Percentiles rank a stretch among this genome's conserved stretches.
Conservation (phyloP, 2,797 vertebrate genomes). For the Passerculus sandwichensis region DNA sequence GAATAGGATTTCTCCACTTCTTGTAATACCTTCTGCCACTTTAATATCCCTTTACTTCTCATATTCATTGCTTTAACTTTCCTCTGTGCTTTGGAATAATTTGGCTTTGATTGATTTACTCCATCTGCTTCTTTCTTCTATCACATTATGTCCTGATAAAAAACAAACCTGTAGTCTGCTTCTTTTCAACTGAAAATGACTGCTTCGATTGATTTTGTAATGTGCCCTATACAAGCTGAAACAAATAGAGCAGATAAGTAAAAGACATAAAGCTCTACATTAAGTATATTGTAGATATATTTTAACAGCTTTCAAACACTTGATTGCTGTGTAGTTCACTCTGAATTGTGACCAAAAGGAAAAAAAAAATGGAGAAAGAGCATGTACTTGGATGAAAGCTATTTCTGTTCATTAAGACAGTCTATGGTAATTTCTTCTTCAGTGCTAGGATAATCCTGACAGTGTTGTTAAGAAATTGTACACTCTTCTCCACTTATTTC, state of each 20-base stretch:
- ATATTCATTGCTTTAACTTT: not conserved
- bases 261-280: constrained; percentile 61
- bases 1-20: not conserved
- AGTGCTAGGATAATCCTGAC: constrained; percentile 43
- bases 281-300: constrained; percentile 23
- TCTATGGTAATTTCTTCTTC: constrained; percentile 55
- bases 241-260: constrained; percentile 66
- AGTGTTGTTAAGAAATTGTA: constrained; percentile 54
- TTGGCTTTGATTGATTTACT: constrained; percentile 42
- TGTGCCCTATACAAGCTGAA: constrained; percentile 62
- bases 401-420: constrained; percentile 74
- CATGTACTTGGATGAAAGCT: constrained; percentile 55
- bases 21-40: not conserved
- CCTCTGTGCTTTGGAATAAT: not conserved
- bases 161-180: constrained; percentile 16
- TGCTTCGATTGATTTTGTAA: constrained; percentile 68
- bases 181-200: constrained; percentile 52
- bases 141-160: constrained; percentile 14
- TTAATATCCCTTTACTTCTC: not conserved
- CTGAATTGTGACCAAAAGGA: constrained; percentile 42
- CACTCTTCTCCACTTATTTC: constrained; percentile 70
- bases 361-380: not conserved
- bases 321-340: constrained; percentile 55
- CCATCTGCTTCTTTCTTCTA: constrained; percentile 17
- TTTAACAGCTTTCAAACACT: constrained; percentile 73